Percentiles rank a stretch among this genome's conserved stretches.
Evolutionary conservation across 2,113 vertebrate genomes (phyloP).

Genomic region (Echinops telfairi): DNA sequence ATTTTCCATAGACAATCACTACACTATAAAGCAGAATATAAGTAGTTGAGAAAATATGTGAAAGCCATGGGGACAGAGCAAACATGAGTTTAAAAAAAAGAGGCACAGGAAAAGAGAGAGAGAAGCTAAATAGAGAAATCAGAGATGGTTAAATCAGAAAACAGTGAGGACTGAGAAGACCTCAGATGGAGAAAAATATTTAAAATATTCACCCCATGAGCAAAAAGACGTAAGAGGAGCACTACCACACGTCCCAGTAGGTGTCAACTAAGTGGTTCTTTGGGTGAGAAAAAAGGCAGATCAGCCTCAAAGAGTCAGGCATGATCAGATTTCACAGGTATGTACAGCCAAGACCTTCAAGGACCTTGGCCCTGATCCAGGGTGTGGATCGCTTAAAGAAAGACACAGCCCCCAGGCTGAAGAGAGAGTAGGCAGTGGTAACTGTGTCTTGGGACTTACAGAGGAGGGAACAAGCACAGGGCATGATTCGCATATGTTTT

Average conservation of each 20-base stretch:
- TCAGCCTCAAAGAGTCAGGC: neutral
- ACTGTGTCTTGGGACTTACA: constrained; percentile 43
- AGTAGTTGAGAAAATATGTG: neutral
- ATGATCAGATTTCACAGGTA: constrained; percentile 13
- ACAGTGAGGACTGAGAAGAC: neutral
- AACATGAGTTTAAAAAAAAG: neutral
- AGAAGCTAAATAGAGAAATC: neutral
- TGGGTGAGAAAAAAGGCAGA: constrained; percentile 22
- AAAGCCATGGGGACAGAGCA: neutral
- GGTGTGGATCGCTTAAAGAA: neutral
- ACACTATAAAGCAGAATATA: neutral
- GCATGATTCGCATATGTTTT: constrained; percentile 68
- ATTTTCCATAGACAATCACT: neutral
- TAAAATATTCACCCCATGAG: neutral
- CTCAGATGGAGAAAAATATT: neutral
- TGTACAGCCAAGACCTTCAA: neutral
- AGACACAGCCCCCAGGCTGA: neutral
- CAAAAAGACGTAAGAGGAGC: neutral
- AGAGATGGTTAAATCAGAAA: neutral
- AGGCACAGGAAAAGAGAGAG: neutral
- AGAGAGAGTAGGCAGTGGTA: constrained; percentile 42
- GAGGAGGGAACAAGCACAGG: constrained; percentile 66
- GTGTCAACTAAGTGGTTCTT: neutral
- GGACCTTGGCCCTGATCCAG: neutral
- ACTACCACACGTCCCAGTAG: no score